Base-by-base conservation (phyloP, 2,797 vertebrate species). In the Gallirallus australis region DNA sequence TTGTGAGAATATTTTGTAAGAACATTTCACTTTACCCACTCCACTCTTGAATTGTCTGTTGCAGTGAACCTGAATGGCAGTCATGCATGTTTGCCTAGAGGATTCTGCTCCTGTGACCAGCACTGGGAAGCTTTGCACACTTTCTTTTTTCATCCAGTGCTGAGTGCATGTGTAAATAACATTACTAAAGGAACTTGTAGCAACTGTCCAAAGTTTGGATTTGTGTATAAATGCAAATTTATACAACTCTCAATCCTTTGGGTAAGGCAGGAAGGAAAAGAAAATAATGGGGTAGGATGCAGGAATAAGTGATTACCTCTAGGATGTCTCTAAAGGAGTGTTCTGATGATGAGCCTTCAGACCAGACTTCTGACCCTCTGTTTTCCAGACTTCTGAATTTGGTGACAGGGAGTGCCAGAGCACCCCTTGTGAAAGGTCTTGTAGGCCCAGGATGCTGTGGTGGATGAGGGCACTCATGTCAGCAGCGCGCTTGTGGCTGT, bases 381-480 rank as follows among this genome's bases (percentile, higher is more conserved):
- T 61, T 91, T 86, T 89, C 93, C 93, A 77, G 56, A 33, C 59
- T 77, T 80, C 10, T 77, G 78, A 90, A 45, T 76, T 15, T 5
- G 2, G 68, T 82, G 84, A 84, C 81, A 86, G 81, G 39, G 28
- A 2, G 15, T 86, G 63, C 66, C 39, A 69, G 78, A 66, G 47
- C 45, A 75, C 63, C 25, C 35, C 25, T 63, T 25, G n/a, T 2
- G 6, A 16, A 17, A 30, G 47, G 13, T 30, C 11, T 21, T 57
- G n/a, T 0, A 13, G 23, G 28, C 69, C 28, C 57, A 54, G 53
- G 68, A 8, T 0, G 0, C 52, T 0, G 1, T 24, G 57, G 50
- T 27, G 66, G 30, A 17, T 25, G 50, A 61, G 50, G 57, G 18
- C 61, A 30, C 2, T 35, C 2, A 0, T 30, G 35, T 70, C 95